phyloP scores from a whole-genome alignment of 2,888 invertebrate species.

The Resseliella maxima region DNA sequence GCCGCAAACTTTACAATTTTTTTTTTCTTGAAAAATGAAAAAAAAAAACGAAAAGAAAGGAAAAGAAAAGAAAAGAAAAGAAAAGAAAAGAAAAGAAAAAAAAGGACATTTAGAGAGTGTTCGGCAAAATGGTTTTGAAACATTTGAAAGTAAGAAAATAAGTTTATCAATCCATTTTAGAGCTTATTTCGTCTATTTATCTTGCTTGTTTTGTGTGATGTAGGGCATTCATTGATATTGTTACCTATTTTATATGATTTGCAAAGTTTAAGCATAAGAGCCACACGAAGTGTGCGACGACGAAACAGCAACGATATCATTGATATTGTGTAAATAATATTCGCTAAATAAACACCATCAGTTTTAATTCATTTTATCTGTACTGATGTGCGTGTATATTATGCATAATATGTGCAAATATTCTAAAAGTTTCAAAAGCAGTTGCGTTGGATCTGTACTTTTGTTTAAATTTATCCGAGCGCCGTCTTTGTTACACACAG shows the following conservation, averaged over 20 bases:
- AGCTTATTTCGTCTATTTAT: too few relatives aligned
- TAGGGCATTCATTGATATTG: too few relatives aligned
- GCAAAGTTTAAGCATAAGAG: not conserved
- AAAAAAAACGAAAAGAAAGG: not conserved
- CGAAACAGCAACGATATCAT: not conserved
- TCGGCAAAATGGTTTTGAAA: too few relatives aligned
- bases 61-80: too few relatives aligned
- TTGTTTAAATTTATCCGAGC: not conserved
- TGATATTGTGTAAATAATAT: slow-evolving; percentile 8
- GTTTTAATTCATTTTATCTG: slow-evolving; percentile 17
- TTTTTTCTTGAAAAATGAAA: not conserved
- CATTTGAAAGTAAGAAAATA: too few relatives aligned
- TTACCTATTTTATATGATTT: too few relatives aligned
- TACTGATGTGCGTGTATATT: slow-evolving; percentile 9
- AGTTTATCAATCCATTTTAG: too few relatives aligned
- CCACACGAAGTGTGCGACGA: not conserved
- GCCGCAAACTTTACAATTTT: not conserved
- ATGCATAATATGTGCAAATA: slow-evolving; percentile 24
- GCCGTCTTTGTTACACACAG: not conserved
- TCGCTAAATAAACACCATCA: slow-evolving; percentile 34
- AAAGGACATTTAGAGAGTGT: too few relatives aligned
- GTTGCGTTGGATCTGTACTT: not conserved
- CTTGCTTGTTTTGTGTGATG: too few relatives aligned
- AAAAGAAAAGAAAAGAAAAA: too few relatives aligned
- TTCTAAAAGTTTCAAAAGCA: not conserved